Conservation (phyloP, 2,113 vertebrate species). For the Daubentonia madagascariensis region DNA sequence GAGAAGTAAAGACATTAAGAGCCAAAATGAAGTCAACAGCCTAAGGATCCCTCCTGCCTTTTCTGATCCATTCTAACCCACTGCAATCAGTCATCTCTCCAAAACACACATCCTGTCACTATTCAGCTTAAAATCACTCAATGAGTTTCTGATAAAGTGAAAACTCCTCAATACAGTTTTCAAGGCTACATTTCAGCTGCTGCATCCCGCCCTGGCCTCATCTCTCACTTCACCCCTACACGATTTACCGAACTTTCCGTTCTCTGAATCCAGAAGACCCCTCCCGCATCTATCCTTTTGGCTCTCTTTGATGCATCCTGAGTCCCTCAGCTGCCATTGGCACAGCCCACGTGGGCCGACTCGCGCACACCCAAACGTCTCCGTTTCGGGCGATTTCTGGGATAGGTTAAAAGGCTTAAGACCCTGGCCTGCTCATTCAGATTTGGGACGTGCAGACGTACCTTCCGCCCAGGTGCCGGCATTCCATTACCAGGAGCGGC, state of each 20-base stretch:
- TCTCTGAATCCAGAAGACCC: not conserved
- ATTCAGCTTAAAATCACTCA: too few relatives aligned
- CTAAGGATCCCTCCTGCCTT: not conserved
- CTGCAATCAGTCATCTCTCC: not conserved
- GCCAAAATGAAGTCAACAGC: not conserved
- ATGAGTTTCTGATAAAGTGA: not conserved
- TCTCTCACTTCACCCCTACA: not conserved
- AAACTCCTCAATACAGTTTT: not conserved
- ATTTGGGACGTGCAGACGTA: not conserved
- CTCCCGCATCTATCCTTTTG: not conserved
- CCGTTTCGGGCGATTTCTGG: too few relatives aligned
- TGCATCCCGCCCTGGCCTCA: not conserved
- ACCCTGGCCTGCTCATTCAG: not conserved
- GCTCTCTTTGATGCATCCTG: not conserved
- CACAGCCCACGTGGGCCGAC: too few relatives aligned
- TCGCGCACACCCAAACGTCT: too few relatives aligned
- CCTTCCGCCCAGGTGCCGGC: fast-evolving
- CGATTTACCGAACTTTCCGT: not conserved
- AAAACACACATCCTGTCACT: not conserved
- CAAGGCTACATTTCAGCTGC: not conserved
- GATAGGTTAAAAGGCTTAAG: not conserved
- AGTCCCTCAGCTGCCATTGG: not conserved
- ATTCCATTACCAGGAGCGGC: too few relatives aligned
- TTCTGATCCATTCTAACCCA: not conserved
- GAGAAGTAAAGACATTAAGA: too few relatives aligned